phyloP scores from a whole-genome alignment of 2,113 vertebrate genomes.

The Albula glossodonta region DNA sequence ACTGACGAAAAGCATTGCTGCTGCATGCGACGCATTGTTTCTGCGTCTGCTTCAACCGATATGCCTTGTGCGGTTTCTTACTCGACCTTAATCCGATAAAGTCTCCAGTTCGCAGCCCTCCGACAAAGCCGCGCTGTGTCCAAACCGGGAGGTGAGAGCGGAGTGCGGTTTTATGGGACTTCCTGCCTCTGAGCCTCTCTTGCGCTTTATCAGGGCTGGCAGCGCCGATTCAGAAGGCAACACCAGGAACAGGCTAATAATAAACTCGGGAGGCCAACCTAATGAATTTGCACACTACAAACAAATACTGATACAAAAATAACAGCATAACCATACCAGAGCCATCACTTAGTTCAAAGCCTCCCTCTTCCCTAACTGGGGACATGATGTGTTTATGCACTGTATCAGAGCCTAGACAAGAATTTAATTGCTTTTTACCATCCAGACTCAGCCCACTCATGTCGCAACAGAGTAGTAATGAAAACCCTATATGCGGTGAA shows the following conservation, averaged over 20 bases:
- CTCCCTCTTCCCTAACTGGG: background rate
- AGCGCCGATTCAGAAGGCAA: slow-evolving; percentile 5
- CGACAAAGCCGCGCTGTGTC: slow-evolving; percentile 42
- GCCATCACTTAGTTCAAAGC: background rate
- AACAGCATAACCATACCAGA: background rate
- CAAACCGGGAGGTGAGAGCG: slow-evolving; percentile 52
- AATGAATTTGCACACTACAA: background rate
- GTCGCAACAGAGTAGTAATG: background rate
- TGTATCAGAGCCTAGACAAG: background rate
- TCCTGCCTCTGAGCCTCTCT: slow-evolving; percentile 41
- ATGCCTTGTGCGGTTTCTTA: slow-evolving; percentile 54
- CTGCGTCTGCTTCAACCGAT: slow-evolving; percentile 57
- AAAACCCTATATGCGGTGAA: slow-evolving; percentile 7
- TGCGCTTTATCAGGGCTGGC: background rate
- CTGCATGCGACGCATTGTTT: background rate
- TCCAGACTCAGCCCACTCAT: background rate
- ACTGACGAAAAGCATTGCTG: background rate
- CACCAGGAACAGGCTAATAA: background rate
- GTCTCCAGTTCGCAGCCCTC: slow-evolving; percentile 28
- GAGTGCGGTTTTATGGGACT: slow-evolving; percentile 43
- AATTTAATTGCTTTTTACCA: background rate
- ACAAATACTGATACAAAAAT: background rate
- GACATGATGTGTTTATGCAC: background rate
- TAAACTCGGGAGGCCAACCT: background rate
- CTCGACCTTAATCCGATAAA: slow-evolving; percentile 53